A percentile compares a stretch with the other conserved stretches of the same genome.
Evolutionary conservation across 2,113 vertebrate genomes (phyloP).

Genomic region (Coregonus clupeaformis): DNA sequence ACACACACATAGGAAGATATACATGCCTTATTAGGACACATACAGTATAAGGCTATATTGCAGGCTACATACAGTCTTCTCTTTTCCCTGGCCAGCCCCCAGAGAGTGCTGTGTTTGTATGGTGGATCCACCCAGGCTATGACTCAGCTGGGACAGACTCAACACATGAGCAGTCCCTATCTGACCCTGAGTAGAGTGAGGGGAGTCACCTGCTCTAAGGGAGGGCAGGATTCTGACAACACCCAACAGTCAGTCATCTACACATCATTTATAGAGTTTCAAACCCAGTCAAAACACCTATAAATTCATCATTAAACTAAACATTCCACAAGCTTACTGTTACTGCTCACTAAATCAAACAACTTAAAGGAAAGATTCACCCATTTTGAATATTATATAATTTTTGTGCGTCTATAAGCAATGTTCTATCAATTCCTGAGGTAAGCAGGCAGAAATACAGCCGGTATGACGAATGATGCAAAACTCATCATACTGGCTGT

Average conservation of each 20-base stretch:
- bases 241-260: background rate
- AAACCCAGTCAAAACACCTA: no score
- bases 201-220: slow-evolving; percentile 1
- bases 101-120: slow-evolving; percentile 2
- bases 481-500: no score
- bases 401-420: no score
- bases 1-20: background rate
- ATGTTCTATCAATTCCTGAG: no score
- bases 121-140: slow-evolving; percentile 15
- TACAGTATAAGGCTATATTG: background rate
- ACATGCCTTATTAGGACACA: background rate
- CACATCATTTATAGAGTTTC: background rate
- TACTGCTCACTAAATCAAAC: no score
- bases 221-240: background rate
- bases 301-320: no score
- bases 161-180: slow-evolving; percentile 14
- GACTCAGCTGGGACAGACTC: background rate
- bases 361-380: no score
- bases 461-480: no score
- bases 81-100: slow-evolving; percentile 4
- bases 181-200: background rate
- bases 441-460: no score
- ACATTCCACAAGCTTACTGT: no score
- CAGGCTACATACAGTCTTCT: background rate
- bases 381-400: no score